A percentile compares a stretch with the other conserved stretches of the same genome.
Conservation (phyloP, 2,113 vertebrate genomes). For the Brevimyrus niger region DNA sequence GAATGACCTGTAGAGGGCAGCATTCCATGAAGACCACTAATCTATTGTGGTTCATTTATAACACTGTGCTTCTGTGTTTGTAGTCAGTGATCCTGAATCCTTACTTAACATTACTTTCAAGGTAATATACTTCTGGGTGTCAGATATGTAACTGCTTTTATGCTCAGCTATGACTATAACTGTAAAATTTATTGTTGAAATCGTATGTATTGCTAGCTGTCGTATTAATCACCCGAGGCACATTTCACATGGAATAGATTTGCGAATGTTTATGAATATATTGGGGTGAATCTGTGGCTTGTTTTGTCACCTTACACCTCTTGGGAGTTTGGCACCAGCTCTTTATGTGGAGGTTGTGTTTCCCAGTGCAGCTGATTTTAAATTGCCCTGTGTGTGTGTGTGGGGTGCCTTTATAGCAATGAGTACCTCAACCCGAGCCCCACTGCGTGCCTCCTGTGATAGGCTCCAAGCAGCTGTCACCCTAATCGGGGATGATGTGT, state of each 20-base stretch:
- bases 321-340: not conserved
- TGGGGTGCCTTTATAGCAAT: not conserved
- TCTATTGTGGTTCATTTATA: not conserved
- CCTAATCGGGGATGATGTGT: not conserved
- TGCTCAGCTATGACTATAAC: not conserved
- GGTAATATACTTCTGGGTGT: not conserved
- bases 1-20: not conserved
- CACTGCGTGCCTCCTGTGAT: not conserved
- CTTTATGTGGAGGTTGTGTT: not conserved
- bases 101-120: not conserved
- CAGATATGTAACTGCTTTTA: not conserved
- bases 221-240: not conserved
- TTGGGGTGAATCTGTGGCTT: not conserved
- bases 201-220: not conserved
- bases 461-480: not conserved
- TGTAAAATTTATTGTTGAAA: not conserved
- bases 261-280: not conserved
- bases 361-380: not conserved
- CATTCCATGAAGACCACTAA: not conserved
- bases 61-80: not conserved
- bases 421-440: not conserved
- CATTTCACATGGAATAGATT: not conserved
- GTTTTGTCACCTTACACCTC: not conserved
- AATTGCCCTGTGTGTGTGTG: not conserved
- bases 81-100: not conserved